Evolutionary conservation across 1,140 invertebrate genomes (phyloP), one percentile per base, ranked within the genome.

Genomic region (Drosophila repletoides): DNA sequence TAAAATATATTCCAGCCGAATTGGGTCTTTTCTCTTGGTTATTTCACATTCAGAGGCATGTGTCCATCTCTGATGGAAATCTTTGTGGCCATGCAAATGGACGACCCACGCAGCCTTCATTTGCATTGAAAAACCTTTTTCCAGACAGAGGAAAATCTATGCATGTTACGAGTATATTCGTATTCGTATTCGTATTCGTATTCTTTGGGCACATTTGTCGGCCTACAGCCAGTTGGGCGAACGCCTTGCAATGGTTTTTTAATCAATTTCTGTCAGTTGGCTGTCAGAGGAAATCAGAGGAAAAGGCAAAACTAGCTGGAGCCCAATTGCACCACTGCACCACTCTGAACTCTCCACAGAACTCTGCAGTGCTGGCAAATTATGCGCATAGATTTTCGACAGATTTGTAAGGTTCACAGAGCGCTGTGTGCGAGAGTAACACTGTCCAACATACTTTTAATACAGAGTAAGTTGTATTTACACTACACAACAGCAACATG

Each of bases 181-280:
- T 73, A 77, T 77, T 79, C 34, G 67, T 66, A 70, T 38, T 73
- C 51, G 72, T 46, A 68, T 73, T 73, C 43, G 69, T 73, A 77
- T 77, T 79, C 72, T 58, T 59, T 59, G 38, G 38, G 26, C 26
- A 31, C 33, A 34, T 71, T 69, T 76, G 60, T 66, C 66, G 76
- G 61, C 76, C 77, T 72, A 81, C 63, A 61, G 64, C 51, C 9
- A 46, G 22, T 28, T 15, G 22, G 33, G 51, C 51, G 22, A 58
- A 63, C 48, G 73, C 59, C 75, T 70, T 55, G 71, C 49, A 65
- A 71, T 60, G 49, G 28, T 66, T 72, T 80, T 80, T 80, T 80
- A 80, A 80, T 80, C 76, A 86, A 84, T 86, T 84, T 79, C 79
- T 84, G 79, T 84, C 79, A 84, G 80, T 84, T 70, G 61, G 38